Percentiles rank a stretch among this genome's conserved stretches.
Conservation (phyloP, 2,888 invertebrate genomes). For the Zygogramma bicolorata region DNA sequence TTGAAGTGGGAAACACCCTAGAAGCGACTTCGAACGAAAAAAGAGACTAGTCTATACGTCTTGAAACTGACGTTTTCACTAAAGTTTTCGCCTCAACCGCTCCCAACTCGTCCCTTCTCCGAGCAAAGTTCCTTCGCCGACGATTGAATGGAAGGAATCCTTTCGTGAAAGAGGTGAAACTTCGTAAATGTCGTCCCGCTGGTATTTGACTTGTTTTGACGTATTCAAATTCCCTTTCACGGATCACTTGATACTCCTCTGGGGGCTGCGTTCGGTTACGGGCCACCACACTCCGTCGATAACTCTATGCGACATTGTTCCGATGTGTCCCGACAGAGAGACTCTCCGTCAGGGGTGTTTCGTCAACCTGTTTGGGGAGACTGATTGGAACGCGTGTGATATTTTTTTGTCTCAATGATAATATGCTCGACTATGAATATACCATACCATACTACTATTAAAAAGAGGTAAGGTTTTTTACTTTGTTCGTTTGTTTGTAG, state of each 20-base stretch:
- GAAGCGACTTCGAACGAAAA: too few relatives aligned
- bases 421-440: background rate
- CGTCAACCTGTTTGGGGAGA: background rate
- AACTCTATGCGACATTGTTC: conserved; percentile 40
- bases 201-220: conserved; percentile 35
- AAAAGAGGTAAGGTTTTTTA: too few relatives aligned
- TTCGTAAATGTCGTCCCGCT: conserved; percentile 27
- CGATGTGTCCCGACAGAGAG: background rate
- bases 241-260: conserved; percentile 27
- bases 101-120: background rate
- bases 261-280: background rate
- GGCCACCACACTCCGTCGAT: conserved; percentile 3
- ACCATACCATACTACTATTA: too few relatives aligned
- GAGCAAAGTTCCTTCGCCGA: background rate
- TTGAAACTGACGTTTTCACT: too few relatives aligned
- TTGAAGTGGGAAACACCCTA: too few relatives aligned
- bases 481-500: too few relatives aligned
- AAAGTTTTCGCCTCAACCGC: background rate
- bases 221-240: conserved; percentile 34
- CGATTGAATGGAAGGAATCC: background rate
- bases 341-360: background rate
- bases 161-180: conserved; percentile 9
- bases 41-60: too few relatives aligned
- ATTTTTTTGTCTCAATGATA: background rate
- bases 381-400: background rate